Base-by-base conservation (phyloP, 1,140 invertebrate species). In the Drosophila saltans region DNA sequence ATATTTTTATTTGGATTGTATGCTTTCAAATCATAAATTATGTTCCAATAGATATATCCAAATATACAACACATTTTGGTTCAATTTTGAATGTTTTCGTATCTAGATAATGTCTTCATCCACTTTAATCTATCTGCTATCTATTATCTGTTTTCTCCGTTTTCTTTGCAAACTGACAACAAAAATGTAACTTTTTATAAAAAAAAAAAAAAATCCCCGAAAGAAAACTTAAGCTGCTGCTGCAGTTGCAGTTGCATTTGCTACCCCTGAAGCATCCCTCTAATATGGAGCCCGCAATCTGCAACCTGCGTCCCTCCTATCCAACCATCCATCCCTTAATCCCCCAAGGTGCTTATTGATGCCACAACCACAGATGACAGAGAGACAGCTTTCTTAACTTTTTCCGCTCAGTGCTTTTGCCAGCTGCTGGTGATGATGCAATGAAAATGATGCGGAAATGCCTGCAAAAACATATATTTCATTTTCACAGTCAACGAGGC, bases 401-500 rank as follows among this genome's bases (percentile, higher is more conserved):
- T 71, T 76, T 66, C 21, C 62, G 30, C 70, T 59, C 28, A 36
- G 9, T 64, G 45, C 71, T 65, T 57, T 74, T 28, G 62, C 40
- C 67, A 63, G 61, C 62, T 64, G 66, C 21, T 43, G 36, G 11
- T 56, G 56, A 45, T 21, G 33, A 65, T n/a, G 16, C 10, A 52
- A 59, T 52, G 40, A 39, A 21, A 58, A 33, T 63, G 69, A 66
- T 55, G 43, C 61, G 73, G 58, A 66, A 56, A 79, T 74, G 79
- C 72, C 62, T 68, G 64, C 55, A 67, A 73, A 30, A 66, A 69
- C 81, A 76, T 72, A 85, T 85, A 86, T 86, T 88, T 88, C 84
- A 88, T 86, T 86, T 86, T 83, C 84, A 69, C 76, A 86, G 74
- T 77, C 80, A 86, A 72, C 77, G 84, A 78, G 76, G 72, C 76